Evolutionary conservation across 2,113 vertebrate species (phyloP).

Genomic region (Cheirogaleus medius): DNA sequence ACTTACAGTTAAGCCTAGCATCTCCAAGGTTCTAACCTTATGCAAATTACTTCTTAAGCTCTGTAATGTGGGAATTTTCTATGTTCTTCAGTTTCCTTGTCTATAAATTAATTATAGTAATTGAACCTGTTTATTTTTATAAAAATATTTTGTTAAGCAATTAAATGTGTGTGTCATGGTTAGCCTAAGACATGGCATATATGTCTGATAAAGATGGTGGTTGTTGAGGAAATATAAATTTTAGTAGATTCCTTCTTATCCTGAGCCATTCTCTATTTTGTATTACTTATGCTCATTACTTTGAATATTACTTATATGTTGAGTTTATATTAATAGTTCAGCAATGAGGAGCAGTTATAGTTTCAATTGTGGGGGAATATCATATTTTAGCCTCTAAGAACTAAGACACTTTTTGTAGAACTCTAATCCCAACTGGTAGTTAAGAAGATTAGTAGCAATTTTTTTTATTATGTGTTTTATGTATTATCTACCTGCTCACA

Average conservation of each 20-base stretch:
- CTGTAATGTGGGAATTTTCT: background rate
- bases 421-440: background rate
- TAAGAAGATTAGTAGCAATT: background rate
- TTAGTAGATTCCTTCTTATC: background rate
- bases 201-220: background rate
- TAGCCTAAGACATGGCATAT: background rate
- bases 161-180: background rate
- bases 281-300: background rate
- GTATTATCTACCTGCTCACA: background rate
- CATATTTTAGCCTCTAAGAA: background rate
- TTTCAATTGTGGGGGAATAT: background rate
- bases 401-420: background rate
- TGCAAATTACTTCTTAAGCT: background rate
- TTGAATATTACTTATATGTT: background rate
- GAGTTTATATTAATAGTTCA: background rate
- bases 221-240: background rate
- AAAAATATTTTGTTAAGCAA: background rate
- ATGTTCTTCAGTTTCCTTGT: background rate
- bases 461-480: background rate
- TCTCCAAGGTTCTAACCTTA: background rate
- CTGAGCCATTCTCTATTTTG: background rate
- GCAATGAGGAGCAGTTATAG: background rate
- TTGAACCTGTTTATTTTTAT: background rate
- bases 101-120: background rate
- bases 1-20: background rate